phyloP scores from a whole-genome alignment of 2,113 vertebrate genomes.

The Ciconia boyciana region DNA sequence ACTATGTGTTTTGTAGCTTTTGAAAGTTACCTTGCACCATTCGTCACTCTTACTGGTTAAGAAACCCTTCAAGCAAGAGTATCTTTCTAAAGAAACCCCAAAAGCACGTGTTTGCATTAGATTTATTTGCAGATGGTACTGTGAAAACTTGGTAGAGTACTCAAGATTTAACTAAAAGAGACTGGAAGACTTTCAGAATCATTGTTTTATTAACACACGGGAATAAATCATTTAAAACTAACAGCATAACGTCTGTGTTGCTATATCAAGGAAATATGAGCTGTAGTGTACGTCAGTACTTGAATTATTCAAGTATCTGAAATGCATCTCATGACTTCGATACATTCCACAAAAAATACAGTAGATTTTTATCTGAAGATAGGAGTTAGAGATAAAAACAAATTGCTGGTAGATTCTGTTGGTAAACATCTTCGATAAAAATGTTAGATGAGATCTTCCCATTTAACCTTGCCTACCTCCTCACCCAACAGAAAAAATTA shows the following conservation, averaged over 20 bases:
- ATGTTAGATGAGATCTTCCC: background rate
- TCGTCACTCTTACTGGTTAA: background rate
- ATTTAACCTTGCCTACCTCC: background rate
- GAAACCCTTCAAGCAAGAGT: background rate
- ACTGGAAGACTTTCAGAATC: background rate
- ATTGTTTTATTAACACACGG: background rate
- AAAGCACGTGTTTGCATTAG: background rate
- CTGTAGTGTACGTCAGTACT: background rate
- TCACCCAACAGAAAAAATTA: background rate
- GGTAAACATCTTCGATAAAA: background rate
- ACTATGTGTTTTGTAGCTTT: background rate
- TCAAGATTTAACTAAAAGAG: background rate
- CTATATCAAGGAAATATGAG: background rate
- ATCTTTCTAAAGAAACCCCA: background rate
- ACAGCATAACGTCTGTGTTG: background rate
- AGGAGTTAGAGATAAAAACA: background rate
- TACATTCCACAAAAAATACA: background rate
- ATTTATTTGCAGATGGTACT: background rate
- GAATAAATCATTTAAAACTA: constrained; percentile 29
- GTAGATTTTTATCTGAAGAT: background rate
- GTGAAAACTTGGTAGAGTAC: background rate
- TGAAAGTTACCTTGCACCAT: background rate
- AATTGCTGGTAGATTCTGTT: background rate
- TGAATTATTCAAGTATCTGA: constrained; percentile 37
- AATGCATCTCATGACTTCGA: constrained; percentile 18